phyloP scores from a whole-genome alignment of 2,888 invertebrate genomes.

The Autographa gamma region DNA sequence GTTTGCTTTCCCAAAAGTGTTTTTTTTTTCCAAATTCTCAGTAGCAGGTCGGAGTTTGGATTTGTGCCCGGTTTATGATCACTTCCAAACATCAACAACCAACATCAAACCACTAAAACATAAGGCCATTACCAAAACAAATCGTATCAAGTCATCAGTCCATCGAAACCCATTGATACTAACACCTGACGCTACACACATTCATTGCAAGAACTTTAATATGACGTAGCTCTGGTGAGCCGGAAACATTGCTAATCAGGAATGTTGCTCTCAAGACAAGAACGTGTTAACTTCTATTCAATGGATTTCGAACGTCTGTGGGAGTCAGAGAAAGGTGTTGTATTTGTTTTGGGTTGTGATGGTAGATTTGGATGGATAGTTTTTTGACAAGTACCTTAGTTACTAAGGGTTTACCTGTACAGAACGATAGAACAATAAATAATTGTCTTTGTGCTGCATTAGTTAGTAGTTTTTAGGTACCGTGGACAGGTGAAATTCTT shows the following conservation, averaged over 20 bases:
- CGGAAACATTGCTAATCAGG: slow-evolving; percentile 5
- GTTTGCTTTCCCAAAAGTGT: no score
- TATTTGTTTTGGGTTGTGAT: neutral
- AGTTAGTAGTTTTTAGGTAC: no score
- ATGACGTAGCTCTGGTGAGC: slow-evolving; percentile 4
- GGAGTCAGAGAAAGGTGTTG: neutral
- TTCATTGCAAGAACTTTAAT: slow-evolving; percentile 13
- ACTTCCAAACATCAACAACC: neutral
- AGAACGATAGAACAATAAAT: no score
- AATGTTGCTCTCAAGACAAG: slow-evolving; percentile 11
- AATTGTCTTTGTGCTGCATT: no score
- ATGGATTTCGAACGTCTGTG: slow-evolving; percentile 5
- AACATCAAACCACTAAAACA: neutral
- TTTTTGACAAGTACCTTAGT: neutral
- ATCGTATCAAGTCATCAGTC: slow-evolving; percentile 12
- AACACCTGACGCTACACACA: neutral
- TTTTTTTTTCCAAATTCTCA: no score
- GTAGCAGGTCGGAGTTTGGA: no score
- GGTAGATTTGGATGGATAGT: neutral
- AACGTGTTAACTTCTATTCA: slow-evolving; percentile 17
- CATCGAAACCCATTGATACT: slow-evolving; percentile 11
- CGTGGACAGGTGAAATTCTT: no score
- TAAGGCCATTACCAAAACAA: neutral
- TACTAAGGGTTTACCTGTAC: no score
- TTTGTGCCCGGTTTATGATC: no score